phyloP scores from a whole-genome alignment of 2,113 vertebrate genomes.

The Hippopotamus amphibius region DNA sequence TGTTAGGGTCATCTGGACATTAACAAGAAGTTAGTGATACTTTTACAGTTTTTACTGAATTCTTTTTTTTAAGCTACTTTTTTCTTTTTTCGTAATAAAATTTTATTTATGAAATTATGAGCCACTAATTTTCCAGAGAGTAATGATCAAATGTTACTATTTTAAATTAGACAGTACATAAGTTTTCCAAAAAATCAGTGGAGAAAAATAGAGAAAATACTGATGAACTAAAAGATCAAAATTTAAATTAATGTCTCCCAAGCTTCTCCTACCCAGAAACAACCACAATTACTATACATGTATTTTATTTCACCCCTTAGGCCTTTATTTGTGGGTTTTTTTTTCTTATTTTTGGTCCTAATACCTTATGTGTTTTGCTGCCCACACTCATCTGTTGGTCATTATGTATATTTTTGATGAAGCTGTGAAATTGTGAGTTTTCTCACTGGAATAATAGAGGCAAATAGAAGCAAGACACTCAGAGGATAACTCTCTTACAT shows the following conservation, averaged over 20 bases:
- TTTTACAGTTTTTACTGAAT: constrained; percentile 32
- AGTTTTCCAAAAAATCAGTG: neutral
- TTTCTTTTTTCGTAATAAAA: neutral
- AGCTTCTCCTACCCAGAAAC: neutral
- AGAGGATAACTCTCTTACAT: neutral
- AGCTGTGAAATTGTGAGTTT: neutral
- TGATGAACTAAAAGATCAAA: constrained; percentile 11
- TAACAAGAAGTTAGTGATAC: constrained; percentile 37
- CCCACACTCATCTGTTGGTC: neutral
- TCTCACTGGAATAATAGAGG: neutral
- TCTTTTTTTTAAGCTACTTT: neutral
- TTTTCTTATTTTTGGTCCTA: neutral
- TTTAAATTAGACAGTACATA: neutral
- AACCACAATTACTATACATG: neutral
- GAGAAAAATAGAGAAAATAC: neutral
- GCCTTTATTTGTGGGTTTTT: neutral
- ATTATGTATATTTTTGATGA: neutral
- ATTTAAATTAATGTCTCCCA: neutral
- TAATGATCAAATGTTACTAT: neutral
- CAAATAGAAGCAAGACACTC: neutral
- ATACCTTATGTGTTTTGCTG: neutral
- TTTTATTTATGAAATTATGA: neutral
- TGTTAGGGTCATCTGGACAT: neutral
- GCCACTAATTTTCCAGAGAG: neutral
- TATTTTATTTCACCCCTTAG: constrained; percentile 51